These are phyloP conservation scores for Pipra filicauda DNA, from an alignment of 2,113 vertebrate species.

Conservation along the genomic window DNA sequence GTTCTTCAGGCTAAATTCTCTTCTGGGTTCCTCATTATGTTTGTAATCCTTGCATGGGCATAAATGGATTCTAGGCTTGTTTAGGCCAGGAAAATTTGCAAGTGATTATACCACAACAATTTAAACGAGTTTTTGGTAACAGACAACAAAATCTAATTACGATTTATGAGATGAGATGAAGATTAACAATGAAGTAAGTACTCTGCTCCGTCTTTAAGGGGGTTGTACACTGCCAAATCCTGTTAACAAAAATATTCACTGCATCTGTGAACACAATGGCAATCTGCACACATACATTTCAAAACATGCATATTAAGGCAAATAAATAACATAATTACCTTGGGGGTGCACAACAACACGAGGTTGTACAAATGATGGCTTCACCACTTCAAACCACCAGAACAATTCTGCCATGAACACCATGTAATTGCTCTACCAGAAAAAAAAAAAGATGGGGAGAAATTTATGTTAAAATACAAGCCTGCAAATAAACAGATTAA, in stretches of 20 bases:
- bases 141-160: slow-evolving; percentile 1
- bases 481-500: not conserved
- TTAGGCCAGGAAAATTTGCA: slow-evolving; percentile 7
- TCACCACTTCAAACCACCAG: slow-evolving; percentile 96
- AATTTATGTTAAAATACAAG: not conserved
- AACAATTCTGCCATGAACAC: slow-evolving; percentile 98
- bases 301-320: not conserved
- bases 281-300: not conserved
- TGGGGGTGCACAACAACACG: slow-evolving; percentile 75
- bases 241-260: not conserved
- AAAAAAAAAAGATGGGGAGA: not conserved
- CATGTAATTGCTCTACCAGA: slow-evolving; percentile 92
- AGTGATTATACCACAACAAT: not conserved
- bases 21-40: not conserved
- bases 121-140: not conserved
- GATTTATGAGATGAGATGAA: slow-evolving; percentile 15
- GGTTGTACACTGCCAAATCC: not conserved
- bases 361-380: slow-evolving; percentile 93
- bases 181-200: not conserved
- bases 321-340: slow-evolving; percentile 63
- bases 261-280: not conserved
- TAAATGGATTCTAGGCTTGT: not conserved
- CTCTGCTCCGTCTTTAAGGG: not conserved
- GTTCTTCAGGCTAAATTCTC: not conserved
- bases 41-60: not conserved